phyloP scores from a whole-genome alignment of 2,113 vertebrate genomes.

The Thomomys bottae region DNA sequence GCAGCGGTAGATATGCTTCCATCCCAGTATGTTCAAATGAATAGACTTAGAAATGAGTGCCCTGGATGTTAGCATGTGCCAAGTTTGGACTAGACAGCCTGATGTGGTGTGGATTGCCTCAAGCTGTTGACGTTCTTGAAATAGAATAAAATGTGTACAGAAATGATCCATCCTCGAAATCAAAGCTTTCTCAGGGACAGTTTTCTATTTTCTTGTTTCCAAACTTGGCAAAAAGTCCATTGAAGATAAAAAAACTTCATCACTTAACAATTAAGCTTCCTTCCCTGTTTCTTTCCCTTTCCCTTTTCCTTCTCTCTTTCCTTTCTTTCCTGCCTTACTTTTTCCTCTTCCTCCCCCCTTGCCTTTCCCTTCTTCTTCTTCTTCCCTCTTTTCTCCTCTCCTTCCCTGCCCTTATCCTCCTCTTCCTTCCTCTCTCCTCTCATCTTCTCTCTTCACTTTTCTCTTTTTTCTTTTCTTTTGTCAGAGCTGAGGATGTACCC shows the following conservation, averaged over 20 bases:
- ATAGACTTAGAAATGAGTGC: background rate
- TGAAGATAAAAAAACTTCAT: background rate
- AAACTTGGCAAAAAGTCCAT: background rate
- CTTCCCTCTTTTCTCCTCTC: background rate
- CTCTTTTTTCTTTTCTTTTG: background rate
- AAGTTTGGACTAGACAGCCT: background rate
- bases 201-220: constrained; percentile 17
- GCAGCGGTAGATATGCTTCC: too few relatives aligned
- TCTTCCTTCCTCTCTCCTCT: background rate
- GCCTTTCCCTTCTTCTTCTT: background rate
- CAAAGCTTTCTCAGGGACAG: background rate
- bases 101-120: background rate
- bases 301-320: too few relatives aligned
- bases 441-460: background rate
- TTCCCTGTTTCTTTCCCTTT: too few relatives aligned
- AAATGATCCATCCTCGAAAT: background rate
- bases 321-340: too few relatives aligned
- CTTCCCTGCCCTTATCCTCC: background rate
- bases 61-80: background rate
- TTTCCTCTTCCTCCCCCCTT: background rate
- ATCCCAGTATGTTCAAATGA: background rate
- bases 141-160: background rate
- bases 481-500: background rate
- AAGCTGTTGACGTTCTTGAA: background rate
- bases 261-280: background rate